These are phyloP conservation scores for Hyalella azteca DNA, from an alignment of 2,888 invertebrate species.

Conservation along the genomic window DNA sequence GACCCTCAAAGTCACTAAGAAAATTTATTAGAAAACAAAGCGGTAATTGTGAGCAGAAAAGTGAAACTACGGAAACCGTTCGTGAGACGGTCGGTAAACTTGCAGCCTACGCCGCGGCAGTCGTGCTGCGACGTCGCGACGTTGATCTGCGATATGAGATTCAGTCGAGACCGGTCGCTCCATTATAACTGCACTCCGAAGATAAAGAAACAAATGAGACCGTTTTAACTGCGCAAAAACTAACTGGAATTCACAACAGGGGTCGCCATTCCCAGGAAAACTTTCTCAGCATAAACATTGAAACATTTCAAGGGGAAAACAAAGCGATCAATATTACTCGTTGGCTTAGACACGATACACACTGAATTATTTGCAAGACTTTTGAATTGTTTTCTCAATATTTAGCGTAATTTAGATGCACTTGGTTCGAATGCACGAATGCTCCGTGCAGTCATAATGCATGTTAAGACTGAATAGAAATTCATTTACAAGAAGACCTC, in stretches of 20 bases:
- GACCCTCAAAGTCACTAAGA: background rate
- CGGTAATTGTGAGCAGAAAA: background rate
- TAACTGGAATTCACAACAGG: background rate
- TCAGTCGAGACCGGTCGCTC: background rate
- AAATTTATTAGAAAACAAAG: background rate
- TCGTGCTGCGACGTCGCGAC: background rate
- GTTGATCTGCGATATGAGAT: constrained; percentile 9
- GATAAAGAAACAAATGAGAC: constrained; percentile 22
- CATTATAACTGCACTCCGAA: background rate
- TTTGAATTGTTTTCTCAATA: too few species aligned
- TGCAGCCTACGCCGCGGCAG: constrained; percentile 10
- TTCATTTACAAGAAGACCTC: too few species aligned
- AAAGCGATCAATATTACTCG: too few species aligned
- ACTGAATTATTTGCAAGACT: too few species aligned
- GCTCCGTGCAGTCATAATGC: too few species aligned
- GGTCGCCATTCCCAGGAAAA: too few species aligned
- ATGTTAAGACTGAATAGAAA: too few species aligned
- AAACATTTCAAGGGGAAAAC: too few species aligned
- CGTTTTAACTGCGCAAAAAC: background rate
- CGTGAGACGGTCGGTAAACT: background rate
- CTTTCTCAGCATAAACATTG: too few species aligned
- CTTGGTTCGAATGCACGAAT: too few species aligned
- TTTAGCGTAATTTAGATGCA: too few species aligned
- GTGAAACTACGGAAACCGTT: background rate
- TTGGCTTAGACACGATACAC: too few species aligned